phyloP scores from a whole-genome alignment of 2,888 invertebrate genomes.

The Dynastes hyllus region DNA sequence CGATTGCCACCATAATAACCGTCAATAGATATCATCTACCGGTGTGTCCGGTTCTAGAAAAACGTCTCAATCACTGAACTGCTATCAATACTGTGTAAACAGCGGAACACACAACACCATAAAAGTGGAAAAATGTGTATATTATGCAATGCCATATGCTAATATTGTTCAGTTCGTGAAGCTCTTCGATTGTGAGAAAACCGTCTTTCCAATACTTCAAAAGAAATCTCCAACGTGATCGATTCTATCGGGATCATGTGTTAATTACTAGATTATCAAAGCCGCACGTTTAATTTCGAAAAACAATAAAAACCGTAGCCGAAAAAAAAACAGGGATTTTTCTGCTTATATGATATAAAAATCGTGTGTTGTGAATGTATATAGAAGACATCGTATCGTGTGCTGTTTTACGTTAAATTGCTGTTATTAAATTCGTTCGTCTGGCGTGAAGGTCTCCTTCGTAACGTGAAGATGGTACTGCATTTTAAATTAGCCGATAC shows the following conservation, averaged over 20 bases:
- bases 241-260: background rate
- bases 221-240: background rate
- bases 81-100: background rate
- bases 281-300: background rate
- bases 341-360: background rate
- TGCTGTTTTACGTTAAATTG: background rate
- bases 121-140: slow-evolving; percentile 29
- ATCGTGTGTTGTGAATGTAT: background rate
- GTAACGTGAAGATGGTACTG: slow-evolving; percentile 40
- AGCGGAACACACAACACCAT: background rate
- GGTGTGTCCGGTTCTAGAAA: slow-evolving; percentile 14
- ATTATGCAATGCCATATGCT: slow-evolving; percentile 33
- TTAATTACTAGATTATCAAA: background rate
- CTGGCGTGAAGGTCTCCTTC: slow-evolving; percentile 2
- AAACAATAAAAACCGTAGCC: background rate
- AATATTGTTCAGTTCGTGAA: slow-evolving; percentile 32
- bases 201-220: background rate
- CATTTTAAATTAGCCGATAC: slow-evolving; percentile 50
- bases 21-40: background rate
- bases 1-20: no score
- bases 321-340: background rate
- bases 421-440: slow-evolving; percentile 13
- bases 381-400: no score
- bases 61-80: background rate
- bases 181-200: slow-evolving; percentile 31